Base-by-base conservation (phyloP, 2,113 vertebrate species). In the Corythornis madagascariensis region DNA sequence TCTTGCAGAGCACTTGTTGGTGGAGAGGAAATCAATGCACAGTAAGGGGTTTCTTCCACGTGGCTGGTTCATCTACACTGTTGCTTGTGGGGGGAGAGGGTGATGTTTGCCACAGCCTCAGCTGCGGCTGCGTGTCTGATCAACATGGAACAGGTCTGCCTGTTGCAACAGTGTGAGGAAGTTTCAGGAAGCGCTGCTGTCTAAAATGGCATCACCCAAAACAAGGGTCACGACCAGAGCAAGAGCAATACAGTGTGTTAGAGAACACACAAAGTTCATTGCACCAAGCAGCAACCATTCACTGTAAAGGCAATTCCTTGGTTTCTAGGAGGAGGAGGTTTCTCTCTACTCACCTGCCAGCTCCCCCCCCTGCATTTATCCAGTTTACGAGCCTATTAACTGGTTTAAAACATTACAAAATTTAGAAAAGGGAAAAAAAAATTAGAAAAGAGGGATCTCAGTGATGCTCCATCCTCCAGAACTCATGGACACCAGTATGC, bases 211-310 rank as follows among this genome's bases (percentile, higher is more conserved):
- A 57, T n/a, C 10, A 2, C 35, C 16, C 56, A 24, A 31, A 66
- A 47, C 0, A 2, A 48, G 64, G n/a, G 15, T 9, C 50, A 50
- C 33, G 38, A 24, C 18, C 0, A 0, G 21, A 15, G 28, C 0
- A 0, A 22, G 13, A 28, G 52, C 26, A 42, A 6, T 0, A 1
- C 2, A 43, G 8, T 11, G 43, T 29, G 63, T 60, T 19, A 29
- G 74, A 57, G 83, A 64, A 69, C 5, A 10, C 48, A 31, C 63
- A 18, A 19, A 73, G 65, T 61, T 92, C 28, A 0, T 61, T 47
- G 31, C 65, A n/a, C 19, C 0, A 1, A 55, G 47, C 52, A 66
- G 61, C 1, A 1, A 7, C 59, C 11, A 0, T 1, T 40, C 45
- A 4, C 21, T 16, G 21, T 8, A 28, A 26, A 13, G 12, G 42